Evolutionary conservation across 1,140 invertebrate genomes (phyloP).

Genomic region (Rhyacophila brunnea): DNA sequence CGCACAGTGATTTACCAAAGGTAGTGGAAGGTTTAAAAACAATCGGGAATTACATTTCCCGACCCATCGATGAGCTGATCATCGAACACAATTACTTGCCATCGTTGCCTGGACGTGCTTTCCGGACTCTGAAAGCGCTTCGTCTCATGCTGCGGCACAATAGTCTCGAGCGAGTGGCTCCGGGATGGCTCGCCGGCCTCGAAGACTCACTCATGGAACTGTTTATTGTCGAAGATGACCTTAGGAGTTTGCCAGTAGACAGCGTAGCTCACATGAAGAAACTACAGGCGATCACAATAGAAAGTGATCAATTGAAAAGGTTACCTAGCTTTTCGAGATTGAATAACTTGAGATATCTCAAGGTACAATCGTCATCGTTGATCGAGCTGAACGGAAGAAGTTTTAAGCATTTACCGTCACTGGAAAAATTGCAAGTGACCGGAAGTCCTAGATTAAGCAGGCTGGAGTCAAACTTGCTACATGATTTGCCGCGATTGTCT

Average conservation of each 20-base stretch:
- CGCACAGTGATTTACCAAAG: conserved; percentile 76
- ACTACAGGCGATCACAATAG: conserved; percentile 78
- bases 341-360: conserved; percentile 63
- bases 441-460: conserved; percentile 64
- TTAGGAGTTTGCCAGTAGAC: conserved; percentile 74
- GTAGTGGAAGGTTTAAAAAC: conserved; percentile 71
- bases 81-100: conserved; percentile 83
- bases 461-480: conserved; percentile 71
- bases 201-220: conserved; percentile 77
- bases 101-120: conserved; percentile 74
- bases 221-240: conserved; percentile 78
- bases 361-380: conserved; percentile 68
- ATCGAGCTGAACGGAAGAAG: conserved; percentile 68
- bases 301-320: conserved; percentile 70
- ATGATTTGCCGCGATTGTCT: conserved; percentile 69
- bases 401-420: conserved; percentile 68
- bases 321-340: conserved; percentile 67
- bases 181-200: conserved; percentile 75
- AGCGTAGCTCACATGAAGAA: conserved; percentile 71
- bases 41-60: conserved; percentile 65
- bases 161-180: conserved; percentile 75
- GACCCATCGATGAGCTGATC: conserved; percentile 79
- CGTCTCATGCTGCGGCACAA: conserved; percentile 81
- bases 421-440: conserved; percentile 75
- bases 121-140: conserved; percentile 71